Conservation (phyloP, 2,113 vertebrate genomes). For the Sporophila hypoxantha region DNA sequence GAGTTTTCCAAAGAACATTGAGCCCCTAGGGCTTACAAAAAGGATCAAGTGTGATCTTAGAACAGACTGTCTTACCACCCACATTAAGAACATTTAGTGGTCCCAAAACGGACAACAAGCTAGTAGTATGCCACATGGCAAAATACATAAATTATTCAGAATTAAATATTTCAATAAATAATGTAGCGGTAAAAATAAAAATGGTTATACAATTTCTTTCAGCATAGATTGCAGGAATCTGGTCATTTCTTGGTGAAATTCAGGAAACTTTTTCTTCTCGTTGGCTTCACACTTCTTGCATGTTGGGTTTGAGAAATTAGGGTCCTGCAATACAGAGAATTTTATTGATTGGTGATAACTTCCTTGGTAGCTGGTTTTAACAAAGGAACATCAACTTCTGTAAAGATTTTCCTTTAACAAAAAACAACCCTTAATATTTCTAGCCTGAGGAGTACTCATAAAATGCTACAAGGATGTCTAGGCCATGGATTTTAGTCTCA, state of each 20-base stretch:
- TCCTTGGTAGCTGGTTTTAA: neutral
- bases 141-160: constrained; percentile 61
- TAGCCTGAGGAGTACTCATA: neutral
- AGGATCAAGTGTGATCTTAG: constrained; percentile 66
- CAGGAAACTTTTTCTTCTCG: neutral
- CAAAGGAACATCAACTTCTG: neutral
- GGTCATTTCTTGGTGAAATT: neutral
- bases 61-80: neutral
- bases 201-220: constrained; percentile 51
- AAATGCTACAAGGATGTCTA: neutral
- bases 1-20: neutral
- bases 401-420: neutral
- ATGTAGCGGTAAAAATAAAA: constrained; percentile 29
- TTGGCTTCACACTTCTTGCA: constrained; percentile 23
- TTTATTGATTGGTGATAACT: neutral
- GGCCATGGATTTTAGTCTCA: neutral
- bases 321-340: constrained; percentile 24
- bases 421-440: neutral
- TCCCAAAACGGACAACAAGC: constrained; percentile 7
- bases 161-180: constrained; percentile 77
- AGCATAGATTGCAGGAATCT: neutral
- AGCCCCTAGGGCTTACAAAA: constrained; percentile 75
- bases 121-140: constrained; percentile 8
- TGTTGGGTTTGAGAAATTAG: fast-evolving
- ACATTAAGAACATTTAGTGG: neutral